Percentiles rank a stretch among this genome's conserved stretches.
Evolutionary conservation across 35 echinoderm and acorn worm species (phyloP).

Genomic region (Apostichopus californicus): DNA sequence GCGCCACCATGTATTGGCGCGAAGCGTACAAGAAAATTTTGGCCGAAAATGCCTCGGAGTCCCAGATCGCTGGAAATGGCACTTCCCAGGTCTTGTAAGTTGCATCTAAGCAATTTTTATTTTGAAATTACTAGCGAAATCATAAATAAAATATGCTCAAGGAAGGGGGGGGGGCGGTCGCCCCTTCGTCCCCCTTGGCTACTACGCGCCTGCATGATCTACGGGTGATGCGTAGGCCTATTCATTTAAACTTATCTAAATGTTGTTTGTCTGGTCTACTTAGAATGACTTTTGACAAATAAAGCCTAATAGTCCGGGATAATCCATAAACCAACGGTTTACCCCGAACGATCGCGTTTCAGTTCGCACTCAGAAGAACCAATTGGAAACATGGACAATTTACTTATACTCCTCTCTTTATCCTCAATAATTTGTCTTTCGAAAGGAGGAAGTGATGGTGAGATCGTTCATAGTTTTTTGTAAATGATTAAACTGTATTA

Average conservation of each 20-base stretch:
- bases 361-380: not conserved
- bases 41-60: too few species aligned
- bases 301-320: not conserved
- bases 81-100: too few species aligned
- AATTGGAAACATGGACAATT: not conserved
- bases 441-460: not conserved
- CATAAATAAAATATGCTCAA: too few species aligned
- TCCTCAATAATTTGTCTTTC: not conserved
- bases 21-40: too few species aligned
- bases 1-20: too few species aligned
- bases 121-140: too few species aligned
- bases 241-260: not conserved
- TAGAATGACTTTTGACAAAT: not conserved
- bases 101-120: too few species aligned
- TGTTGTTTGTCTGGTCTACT: not conserved
- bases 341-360: not conserved
- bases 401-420: not conserved
- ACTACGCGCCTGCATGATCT: too few species aligned
- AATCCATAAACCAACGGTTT: not conserved
- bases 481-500: not conserved
- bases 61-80: too few species aligned
- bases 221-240: too few species aligned
- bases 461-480: not conserved
- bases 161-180: too few species aligned
- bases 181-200: too few species aligned